phyloP scores from a whole-genome alignment of 2,888 invertebrate species.

The Zootermopsis nevadensis region DNA sequence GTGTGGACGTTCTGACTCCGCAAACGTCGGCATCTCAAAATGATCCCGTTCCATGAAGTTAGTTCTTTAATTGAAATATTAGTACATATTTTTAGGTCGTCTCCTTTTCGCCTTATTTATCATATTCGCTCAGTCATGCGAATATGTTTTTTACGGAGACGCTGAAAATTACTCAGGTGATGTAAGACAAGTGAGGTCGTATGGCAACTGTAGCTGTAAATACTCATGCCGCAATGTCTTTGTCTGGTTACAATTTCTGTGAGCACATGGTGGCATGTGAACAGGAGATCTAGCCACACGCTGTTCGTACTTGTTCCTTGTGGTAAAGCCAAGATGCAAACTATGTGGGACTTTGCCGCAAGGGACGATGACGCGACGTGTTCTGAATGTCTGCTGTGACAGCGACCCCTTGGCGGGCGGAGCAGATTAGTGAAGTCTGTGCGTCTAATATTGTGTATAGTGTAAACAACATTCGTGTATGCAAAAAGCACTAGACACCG shows the following conservation, averaged over 20 bases:
- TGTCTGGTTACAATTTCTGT: neutral
- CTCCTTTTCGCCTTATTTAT: no score
- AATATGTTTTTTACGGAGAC: no score
- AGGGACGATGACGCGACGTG: slow-evolving; percentile 8
- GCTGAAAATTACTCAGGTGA: no score
- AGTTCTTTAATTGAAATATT: no score
- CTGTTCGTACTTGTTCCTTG: slow-evolving; percentile 4
- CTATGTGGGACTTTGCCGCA: slow-evolving; percentile 16
- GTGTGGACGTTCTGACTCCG: no score
- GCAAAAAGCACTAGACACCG: neutral
- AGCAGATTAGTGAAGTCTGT: slow-evolving; percentile 5
- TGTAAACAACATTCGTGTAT: neutral
- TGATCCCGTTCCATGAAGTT: no score
- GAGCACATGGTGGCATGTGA: neutral
- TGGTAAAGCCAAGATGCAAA: neutral
- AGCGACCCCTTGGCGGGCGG: neutral
- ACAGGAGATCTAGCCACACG: neutral
- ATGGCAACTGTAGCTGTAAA: neutral
- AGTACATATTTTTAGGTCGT: no score
- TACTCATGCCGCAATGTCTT: neutral
- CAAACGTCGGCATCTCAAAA: no score
- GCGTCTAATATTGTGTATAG: slow-evolving; percentile 14
- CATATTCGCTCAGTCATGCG: no score
- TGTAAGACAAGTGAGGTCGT: no score
- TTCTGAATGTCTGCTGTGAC: slow-evolving; percentile 1